These are phyloP conservation scores for Embiotoca jacksoni DNA, from an alignment of 2,113 vertebrate species.

Conservation along the genomic window DNA sequence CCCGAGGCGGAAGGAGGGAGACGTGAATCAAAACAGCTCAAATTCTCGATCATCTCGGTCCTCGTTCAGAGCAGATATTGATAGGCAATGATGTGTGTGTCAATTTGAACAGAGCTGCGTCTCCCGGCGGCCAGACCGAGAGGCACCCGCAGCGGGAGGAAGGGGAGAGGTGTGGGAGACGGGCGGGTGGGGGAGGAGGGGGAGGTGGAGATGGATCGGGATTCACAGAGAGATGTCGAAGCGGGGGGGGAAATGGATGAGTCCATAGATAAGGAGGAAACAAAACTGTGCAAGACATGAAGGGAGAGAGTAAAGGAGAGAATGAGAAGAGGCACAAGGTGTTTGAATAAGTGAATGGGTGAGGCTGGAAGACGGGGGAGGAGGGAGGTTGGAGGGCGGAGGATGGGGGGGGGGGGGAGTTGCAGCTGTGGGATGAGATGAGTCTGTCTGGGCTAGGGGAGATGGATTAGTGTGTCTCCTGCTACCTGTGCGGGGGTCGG, in stretches of 20 bases:
- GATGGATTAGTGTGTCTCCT: constrained; percentile 85
- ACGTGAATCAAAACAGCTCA: constrained; percentile 64
- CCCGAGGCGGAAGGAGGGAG: constrained; percentile 50
- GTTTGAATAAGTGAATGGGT: constrained; percentile 54
- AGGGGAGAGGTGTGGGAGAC: background rate
- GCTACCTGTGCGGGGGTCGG: constrained; percentile 85
- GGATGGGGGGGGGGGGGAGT: constrained; percentile 4
- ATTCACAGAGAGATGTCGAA: constrained; percentile 49
- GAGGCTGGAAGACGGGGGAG: constrained; percentile 21
- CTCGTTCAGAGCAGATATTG: constrained; percentile 69
- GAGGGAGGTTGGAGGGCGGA: background rate
- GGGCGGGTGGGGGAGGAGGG: background rate
- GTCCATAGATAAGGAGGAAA: constrained; percentile 46
- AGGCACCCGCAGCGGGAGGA: constrained; percentile 48
- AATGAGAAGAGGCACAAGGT: background rate
- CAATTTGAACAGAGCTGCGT: constrained; percentile 59
- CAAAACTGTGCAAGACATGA: constrained; percentile 51
- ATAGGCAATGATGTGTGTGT: constrained; percentile 72
- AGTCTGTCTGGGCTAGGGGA: constrained; percentile 70
- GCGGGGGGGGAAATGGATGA: constrained; percentile 57
- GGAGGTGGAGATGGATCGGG: constrained; percentile 45
- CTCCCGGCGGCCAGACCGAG: constrained; percentile 55
- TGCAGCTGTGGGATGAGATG: constrained; percentile 57
- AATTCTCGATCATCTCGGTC: constrained; percentile 73
- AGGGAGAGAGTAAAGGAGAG: constrained; percentile 27